A percentile compares a stretch with the other conserved stretches of the same genome.
Evolutionary conservation across 2,797 vertebrate genomes (phyloP).

Genomic region (Apogon talboti): DNA sequence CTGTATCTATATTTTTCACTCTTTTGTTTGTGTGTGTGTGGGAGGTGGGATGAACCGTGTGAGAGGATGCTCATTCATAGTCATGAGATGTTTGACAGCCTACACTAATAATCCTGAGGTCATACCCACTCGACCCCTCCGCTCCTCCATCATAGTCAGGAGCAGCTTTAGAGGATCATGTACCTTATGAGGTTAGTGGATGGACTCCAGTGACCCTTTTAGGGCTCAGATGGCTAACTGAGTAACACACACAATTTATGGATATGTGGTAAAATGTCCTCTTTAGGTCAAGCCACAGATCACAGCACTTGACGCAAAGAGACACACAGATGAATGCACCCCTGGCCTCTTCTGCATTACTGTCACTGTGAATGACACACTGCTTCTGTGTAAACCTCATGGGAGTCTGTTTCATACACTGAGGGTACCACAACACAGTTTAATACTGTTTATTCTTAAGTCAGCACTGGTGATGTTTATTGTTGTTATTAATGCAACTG

Average conservation of each 20-base stretch:
- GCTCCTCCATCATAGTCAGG: constrained; percentile 40
- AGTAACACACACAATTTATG: constrained; percentile 15
- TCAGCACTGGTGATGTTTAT: background rate
- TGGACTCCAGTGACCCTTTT: constrained; percentile 19
- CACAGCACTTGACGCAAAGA: constrained; percentile 11
- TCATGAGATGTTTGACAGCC: background rate
- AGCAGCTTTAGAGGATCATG: constrained; percentile 51
- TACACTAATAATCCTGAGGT: constrained; percentile 26
- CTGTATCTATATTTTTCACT: background rate
- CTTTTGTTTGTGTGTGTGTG: no score
- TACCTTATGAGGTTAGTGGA: constrained; percentile 23
- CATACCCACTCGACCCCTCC: constrained; percentile 24
- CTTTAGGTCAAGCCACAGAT: background rate
- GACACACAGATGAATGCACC: background rate
- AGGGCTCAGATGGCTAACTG: constrained; percentile 47
- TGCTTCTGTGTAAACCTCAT: constrained; percentile 35
- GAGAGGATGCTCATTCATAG: background rate
- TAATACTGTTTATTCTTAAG: constrained; percentile 1
- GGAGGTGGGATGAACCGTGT: background rate
- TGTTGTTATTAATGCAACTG: constrained; percentile 3
- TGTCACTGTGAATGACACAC: constrained; percentile 39
- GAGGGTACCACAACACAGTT: constrained; percentile 4
- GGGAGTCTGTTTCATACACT: constrained; percentile 31
- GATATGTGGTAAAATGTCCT: background rate
- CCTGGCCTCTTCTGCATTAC: constrained; percentile 27